Conservation (phyloP, 2,113 vertebrate species). For the Peucedramus taeniatus region DNA sequence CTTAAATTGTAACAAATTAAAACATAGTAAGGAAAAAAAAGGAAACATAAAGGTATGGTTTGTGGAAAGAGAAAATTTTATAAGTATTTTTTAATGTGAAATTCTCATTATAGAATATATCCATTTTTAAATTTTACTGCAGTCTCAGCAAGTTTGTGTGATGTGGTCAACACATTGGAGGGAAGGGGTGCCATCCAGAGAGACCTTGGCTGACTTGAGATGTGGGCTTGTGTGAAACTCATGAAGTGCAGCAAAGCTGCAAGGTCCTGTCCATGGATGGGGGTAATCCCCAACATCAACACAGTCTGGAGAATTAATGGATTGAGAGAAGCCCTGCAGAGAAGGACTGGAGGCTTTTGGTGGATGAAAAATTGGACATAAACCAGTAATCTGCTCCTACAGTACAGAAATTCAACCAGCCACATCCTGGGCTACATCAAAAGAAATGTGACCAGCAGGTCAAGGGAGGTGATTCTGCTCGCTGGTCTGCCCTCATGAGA, state of each 20-base stretch:
- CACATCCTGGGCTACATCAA: background rate
- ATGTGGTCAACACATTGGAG: background rate
- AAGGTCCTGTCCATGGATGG: background rate
- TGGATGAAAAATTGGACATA: background rate
- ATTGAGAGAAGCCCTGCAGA: background rate
- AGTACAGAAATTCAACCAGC: background rate
- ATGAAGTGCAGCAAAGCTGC: background rate
- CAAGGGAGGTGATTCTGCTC: background rate
- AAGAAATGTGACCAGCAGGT: background rate
- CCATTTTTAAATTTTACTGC: background rate
- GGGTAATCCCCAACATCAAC: too few species aligned
- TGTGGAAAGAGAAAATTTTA: background rate
- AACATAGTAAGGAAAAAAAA: background rate
- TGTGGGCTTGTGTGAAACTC: background rate
- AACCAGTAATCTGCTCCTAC: background rate
- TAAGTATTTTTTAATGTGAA: background rate
- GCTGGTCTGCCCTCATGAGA: background rate
- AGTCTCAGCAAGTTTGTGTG: background rate
- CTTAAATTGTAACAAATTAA: background rate
- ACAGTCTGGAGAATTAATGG: background rate
- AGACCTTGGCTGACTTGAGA: background rate
- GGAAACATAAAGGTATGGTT: background rate
- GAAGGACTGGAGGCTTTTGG: background rate
- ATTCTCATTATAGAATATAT: background rate
- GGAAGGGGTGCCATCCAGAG: background rate